Percentiles rank a stretch among this genome's conserved stretches.
These are phyloP conservation scores for Tipula confusa DNA, from an alignment of 2,888 invertebrate genomes.

Conservation along the genomic window DNA sequence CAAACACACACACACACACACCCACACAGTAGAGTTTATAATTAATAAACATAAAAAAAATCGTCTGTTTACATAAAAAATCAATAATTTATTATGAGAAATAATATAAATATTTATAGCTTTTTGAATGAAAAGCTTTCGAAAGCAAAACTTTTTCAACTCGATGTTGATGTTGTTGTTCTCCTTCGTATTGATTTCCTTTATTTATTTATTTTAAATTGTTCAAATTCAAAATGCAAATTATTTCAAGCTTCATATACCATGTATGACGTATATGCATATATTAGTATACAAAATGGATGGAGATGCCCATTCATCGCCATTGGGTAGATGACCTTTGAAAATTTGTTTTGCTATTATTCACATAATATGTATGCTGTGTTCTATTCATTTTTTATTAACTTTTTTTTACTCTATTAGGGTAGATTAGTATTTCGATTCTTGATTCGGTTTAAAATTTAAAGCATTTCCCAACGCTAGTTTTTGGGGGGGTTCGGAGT, in stretches of 20 bases:
- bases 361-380: neutral
- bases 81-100: slow-evolving; percentile 9
- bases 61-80: neutral
- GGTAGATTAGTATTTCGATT: slow-evolving; percentile 12
- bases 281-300: neutral
- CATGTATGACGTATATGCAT: neutral
- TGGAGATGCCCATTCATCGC: neutral
- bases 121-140: slow-evolving; percentile 4
- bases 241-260: neutral
- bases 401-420: neutral
- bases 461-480: neutral
- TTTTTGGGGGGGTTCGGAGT: neutral
- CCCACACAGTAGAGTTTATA: neutral
- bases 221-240: neutral
- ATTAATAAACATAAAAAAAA: neutral
- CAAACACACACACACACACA: neutral
- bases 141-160: neutral
- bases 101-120: neutral
- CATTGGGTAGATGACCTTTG: neutral
- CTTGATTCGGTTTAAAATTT: neutral
- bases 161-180: neutral
- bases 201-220: slow-evolving; percentile 1
- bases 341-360: neutral
- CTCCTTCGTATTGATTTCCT: neutral
- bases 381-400: neutral